Conservation (phyloP, 2,888 invertebrate species). For the Rhingia rostrata region DNA sequence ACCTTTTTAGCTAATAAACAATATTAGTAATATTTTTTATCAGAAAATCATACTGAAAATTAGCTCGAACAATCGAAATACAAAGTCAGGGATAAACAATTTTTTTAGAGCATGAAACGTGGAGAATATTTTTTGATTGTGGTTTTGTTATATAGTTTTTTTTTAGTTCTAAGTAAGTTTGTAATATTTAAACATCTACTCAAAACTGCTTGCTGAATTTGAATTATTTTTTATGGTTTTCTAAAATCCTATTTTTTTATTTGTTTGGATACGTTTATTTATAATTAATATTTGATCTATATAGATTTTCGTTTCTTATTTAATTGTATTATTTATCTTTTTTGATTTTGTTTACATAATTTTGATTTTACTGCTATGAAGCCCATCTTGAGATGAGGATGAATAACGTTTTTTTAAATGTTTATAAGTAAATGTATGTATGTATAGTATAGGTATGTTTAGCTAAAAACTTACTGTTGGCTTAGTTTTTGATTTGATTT, state of each 20-base stretch:
- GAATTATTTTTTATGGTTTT: constrained; percentile 42
- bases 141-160: constrained; percentile 15
- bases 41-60: neutral
- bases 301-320: constrained; percentile 63
- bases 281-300: constrained; percentile 47
- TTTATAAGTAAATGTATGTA: constrained; percentile 40
- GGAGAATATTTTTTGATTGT: constrained; percentile 6
- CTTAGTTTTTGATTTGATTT: constrained; percentile 58
- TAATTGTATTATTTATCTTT: constrained; percentile 36
- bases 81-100: constrained; percentile 69
- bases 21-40: no score
- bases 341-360: constrained; percentile 75
- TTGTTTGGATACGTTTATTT: constrained; percentile 44
- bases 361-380: constrained; percentile 83
- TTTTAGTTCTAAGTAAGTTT: constrained; percentile 40
- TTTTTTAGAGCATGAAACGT: constrained; percentile 59
- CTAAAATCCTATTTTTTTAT: constrained; percentile 28
- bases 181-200: constrained; percentile 65
- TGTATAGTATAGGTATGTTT: constrained; percentile 41
- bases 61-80: constrained; percentile 59
- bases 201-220: constrained; percentile 52
- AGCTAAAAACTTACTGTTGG: constrained; percentile 42
- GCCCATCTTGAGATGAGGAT: constrained; percentile 78
- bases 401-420: constrained; percentile 48
- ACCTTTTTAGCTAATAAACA: constrained; percentile 12